A percentile compares a stretch with the other conserved stretches of the same genome.
phyloP scores from a whole-genome alignment of 2,888 invertebrate genomes.

The Gasteruption jaculator region DNA sequence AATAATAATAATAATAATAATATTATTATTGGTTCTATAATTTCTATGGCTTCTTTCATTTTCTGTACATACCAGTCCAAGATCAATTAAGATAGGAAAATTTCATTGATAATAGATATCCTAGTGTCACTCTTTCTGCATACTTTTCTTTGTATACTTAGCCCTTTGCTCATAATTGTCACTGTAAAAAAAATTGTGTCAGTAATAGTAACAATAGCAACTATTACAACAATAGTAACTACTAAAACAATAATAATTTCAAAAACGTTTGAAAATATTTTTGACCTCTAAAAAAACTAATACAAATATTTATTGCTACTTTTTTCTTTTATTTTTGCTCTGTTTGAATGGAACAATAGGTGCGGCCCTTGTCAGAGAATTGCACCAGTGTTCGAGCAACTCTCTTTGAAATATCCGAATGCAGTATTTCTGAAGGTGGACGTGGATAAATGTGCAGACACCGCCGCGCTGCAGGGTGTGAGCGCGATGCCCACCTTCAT shows the following conservation, averaged over 20 bases:
- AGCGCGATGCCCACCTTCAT: conserved; percentile 98
- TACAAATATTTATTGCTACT: background rate
- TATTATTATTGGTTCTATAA: too few relatives aligned
- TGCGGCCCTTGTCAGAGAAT: conserved; percentile 96
- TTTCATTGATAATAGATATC: too few relatives aligned
- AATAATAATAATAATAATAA: too few relatives aligned
- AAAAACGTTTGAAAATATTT: background rate
- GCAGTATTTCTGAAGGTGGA: conserved; percentile 93
- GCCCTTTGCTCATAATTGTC: too few relatives aligned
- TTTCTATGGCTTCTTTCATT: too few relatives aligned
- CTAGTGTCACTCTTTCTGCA: too few relatives aligned
- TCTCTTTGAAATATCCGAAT: conserved; percentile 81
- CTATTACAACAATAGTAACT: background rate
- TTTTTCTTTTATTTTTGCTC: conserved; percentile 24
- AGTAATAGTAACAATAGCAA: too few relatives aligned
- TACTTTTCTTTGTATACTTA: too few relatives aligned
- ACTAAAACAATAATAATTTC: background rate
- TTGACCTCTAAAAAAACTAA: background rate
- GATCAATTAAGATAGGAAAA: too few relatives aligned
- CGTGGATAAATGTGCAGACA: conserved; percentile 89
- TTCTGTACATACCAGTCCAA: too few relatives aligned
- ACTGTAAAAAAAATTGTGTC: too few relatives aligned
- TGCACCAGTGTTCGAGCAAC: conserved; percentile 85
- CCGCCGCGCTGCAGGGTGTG: conserved; percentile 83
- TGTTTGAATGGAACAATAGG: too few relatives aligned